Evolutionary conservation across 2,797 vertebrate species (phyloP).

Genomic region (Macropodus opercularis): DNA sequence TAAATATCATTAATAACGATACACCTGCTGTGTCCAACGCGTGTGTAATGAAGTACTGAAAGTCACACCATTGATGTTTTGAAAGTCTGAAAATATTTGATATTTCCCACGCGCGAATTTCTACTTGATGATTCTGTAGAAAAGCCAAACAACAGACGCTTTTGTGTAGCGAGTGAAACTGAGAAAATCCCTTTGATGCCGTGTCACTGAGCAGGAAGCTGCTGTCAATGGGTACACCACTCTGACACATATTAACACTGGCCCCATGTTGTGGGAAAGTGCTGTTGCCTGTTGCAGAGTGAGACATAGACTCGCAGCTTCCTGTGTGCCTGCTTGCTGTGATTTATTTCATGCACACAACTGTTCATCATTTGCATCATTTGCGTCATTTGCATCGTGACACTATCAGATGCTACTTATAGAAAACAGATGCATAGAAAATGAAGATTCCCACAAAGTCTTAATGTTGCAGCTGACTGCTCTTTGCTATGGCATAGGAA

Average conservation of each 20-base stretch:
- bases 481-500: constrained; percentile 35
- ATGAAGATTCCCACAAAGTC: not conserved
- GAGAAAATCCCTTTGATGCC: constrained; percentile 64
- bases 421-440: constrained; percentile 18
- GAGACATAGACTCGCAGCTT: constrained; percentile 62
- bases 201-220: constrained; percentile 35
- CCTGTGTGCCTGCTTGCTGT: constrained; percentile 64
- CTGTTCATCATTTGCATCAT: constrained; percentile 39
- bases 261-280: constrained; percentile 56
- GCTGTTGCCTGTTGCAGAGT: not conserved
- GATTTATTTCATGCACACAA: constrained; percentile 69
- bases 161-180: constrained; percentile 36
- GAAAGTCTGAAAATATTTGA: not conserved
- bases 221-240: constrained; percentile 4
- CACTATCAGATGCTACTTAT: constrained; percentile 3
- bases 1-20: too few species aligned
- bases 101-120: not conserved
- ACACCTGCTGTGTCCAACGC: too few species aligned
- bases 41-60: not conserved
- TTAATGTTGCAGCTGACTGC: not conserved
- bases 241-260: constrained; percentile 35
- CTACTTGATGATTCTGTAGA: constrained; percentile 23
- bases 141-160: constrained; percentile 30
- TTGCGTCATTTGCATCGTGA: constrained; percentile 52
- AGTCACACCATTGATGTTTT: not conserved